Evolutionary conservation across 2,888 invertebrate genomes (phyloP).

Genomic region (Lepidocyrtinus sp.): DNA sequence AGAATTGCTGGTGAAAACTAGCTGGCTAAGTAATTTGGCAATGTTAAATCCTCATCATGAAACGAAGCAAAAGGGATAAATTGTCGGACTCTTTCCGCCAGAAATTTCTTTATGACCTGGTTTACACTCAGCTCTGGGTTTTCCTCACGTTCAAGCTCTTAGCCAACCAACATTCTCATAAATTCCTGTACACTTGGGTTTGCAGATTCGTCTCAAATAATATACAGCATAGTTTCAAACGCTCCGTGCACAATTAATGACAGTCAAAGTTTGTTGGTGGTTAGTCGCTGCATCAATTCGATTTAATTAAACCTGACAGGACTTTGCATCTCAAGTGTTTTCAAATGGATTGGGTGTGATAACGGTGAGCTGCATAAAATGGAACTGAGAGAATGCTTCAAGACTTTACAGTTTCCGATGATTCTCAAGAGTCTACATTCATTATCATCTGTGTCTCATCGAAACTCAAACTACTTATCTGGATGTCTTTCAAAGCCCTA

Average conservation of each 20-base stretch:
- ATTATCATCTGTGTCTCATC: too few relatives aligned
- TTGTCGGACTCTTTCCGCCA: background rate
- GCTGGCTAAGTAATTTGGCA: constrained; percentile 33
- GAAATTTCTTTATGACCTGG: constrained; percentile 31
- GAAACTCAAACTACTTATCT: too few relatives aligned
- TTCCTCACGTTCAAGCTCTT: background rate
- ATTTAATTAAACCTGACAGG: background rate
- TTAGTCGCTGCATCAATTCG: background rate
- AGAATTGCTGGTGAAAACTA: background rate
- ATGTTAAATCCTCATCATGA: constrained; percentile 32
- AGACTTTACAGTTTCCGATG: too few relatives aligned
- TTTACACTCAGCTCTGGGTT: constrained; percentile 22
- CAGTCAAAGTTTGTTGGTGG: background rate
- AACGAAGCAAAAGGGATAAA: background rate
- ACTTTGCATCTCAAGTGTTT: too few relatives aligned
- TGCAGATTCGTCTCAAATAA: background rate
- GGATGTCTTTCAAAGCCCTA: too few relatives aligned
- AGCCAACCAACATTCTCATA: background rate
- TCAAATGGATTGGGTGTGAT: too few relatives aligned
- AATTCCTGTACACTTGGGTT: background rate
- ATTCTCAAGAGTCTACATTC: too few relatives aligned
- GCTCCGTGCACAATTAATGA: too few relatives aligned
- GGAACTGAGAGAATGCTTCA: too few relatives aligned
- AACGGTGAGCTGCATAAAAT: too few relatives aligned
- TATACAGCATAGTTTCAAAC: background rate